Base-by-base conservation (phyloP, 2,797 vertebrate genomes). In the Anas bahamensis region DNA sequence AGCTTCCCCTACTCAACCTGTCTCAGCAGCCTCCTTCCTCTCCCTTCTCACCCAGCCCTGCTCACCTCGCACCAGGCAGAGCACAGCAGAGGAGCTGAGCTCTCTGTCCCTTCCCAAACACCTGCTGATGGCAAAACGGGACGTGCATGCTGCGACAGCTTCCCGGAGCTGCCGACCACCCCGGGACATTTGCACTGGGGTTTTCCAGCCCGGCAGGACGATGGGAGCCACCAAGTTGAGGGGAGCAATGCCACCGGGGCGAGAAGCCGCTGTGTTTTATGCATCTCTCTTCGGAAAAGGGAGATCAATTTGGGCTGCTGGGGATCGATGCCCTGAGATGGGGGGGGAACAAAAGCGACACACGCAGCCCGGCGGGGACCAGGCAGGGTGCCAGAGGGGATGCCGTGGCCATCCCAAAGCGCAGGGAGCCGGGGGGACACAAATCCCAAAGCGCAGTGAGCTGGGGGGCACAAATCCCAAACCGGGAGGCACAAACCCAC, bases 101-200 rank as follows among this genome's bases (percentile, higher is more conserved):
- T 57, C 60, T 13, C 31, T 5, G 1, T 29, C 53, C 41, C 12
- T 42, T 60, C 46, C 44, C 18, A 8, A 28, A 23, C 42, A 4
- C 41, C 22, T 50, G 44, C 41, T 23, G 70, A 33, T 2, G 22
- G 57, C 35, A 64, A 1, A 23, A 35, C 3, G 61, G 88, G 17
- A 26, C 13, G 10, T 0, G 8, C 26, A 33, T 28, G 15, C 10
- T 1, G 12, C 53, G 1, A 18, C 19, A 23, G 69, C 42, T 60
- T 5, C 33, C 28, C 14, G 2, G n/a, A 65, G 66, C 26, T 37
- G 46, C 57, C 16, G 28, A 4, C 33, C 21, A 3, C 42, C n/a
- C 29, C 8, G 10, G 61, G 24, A 9, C 37, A n/a, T 7, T 21
- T 52, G 59, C 35, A 0, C 24, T 13, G 5, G 17, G 24, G 46